Percentiles rank a stretch among this genome's conserved stretches.
Conservation (phyloP, 2,888 invertebrate species). For the Macropis europaea region DNA sequence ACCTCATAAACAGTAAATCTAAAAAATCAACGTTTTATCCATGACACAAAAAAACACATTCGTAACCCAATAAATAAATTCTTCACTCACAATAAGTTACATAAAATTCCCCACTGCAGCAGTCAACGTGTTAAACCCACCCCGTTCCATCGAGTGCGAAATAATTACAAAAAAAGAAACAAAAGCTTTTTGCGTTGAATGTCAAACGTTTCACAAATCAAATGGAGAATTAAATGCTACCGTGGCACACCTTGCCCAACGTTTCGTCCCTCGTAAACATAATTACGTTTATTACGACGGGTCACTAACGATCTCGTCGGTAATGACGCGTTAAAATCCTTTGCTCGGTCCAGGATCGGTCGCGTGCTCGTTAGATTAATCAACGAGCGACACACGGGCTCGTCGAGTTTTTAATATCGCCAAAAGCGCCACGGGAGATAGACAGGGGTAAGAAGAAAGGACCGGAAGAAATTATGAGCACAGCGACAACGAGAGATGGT, state of each 20-base stretch:
- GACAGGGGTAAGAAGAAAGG: slow-evolving; percentile 16
- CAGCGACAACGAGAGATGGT: slow-evolving; percentile 21
- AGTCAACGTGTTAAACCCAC: no score
- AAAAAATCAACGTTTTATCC: no score
- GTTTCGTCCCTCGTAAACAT: slow-evolving; percentile 11
- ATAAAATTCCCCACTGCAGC: no score
- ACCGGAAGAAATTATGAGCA: slow-evolving; percentile 62
- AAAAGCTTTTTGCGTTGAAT: neutral
- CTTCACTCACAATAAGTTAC: no score
- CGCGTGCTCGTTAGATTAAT: slow-evolving; percentile 55
- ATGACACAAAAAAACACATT: no score
- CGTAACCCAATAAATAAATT: no score
- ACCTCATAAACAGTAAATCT: no score
- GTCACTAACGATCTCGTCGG: slow-evolving; percentile 29
- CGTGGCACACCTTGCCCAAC: neutral
- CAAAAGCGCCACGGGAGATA: neutral
- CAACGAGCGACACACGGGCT: slow-evolving; percentile 22
- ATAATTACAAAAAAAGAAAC: slow-evolving; percentile 21
- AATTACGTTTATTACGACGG: slow-evolving; percentile 31
- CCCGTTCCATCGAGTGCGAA: neutral
- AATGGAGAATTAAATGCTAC: slow-evolving; percentile 24
- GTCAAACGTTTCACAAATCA: slow-evolving; percentile 18
- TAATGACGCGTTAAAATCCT: slow-evolving; percentile 43
- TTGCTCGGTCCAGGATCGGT: slow-evolving; percentile 42
- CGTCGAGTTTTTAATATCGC: slow-evolving; percentile 28